phyloP scores from a whole-genome alignment of 2,797 vertebrate species.

The Pangasius macronema region DNA sequence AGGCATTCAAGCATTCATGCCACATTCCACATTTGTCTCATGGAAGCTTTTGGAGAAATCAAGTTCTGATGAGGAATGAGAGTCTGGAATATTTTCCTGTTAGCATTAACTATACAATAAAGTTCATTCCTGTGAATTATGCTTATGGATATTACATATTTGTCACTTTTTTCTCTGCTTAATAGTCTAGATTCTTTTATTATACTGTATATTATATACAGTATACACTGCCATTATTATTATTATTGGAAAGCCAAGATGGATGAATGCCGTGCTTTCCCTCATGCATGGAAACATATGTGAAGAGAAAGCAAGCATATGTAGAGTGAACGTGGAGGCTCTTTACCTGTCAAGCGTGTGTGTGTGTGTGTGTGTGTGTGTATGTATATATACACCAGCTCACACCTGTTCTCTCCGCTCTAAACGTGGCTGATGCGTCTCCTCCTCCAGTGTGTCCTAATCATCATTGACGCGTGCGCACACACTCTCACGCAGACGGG shows the following conservation, averaged over 20 bases:
- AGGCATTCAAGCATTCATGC: neutral
- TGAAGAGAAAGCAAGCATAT: neutral
- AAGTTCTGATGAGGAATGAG: too few species aligned
- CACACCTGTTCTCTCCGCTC: conserved; percentile 17
- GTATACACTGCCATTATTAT: neutral
- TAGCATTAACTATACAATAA: neutral
- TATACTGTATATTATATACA: neutral
- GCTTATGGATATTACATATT: neutral
- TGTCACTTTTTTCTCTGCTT: neutral
- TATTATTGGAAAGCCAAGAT: neutral
- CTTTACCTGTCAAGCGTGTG: conserved; percentile 8
- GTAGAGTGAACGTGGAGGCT: neutral
- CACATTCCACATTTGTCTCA: neutral
- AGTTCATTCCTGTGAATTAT: neutral
- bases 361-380: conserved; percentile 2
- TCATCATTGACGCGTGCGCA: conserved; percentile 63
- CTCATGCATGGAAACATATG: neutral
- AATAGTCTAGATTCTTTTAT: neutral
- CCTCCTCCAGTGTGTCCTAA: conserved; percentile 41
- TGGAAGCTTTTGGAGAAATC: neutral
- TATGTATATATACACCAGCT: neutral
- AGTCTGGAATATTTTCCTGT: neutral
- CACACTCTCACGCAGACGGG: conserved; percentile 39
- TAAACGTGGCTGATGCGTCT: conserved; percentile 28
- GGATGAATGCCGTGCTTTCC: neutral